phyloP scores from a whole-genome alignment of 2,113 vertebrate species.

The Brienomyrus brachyistius region DNA sequence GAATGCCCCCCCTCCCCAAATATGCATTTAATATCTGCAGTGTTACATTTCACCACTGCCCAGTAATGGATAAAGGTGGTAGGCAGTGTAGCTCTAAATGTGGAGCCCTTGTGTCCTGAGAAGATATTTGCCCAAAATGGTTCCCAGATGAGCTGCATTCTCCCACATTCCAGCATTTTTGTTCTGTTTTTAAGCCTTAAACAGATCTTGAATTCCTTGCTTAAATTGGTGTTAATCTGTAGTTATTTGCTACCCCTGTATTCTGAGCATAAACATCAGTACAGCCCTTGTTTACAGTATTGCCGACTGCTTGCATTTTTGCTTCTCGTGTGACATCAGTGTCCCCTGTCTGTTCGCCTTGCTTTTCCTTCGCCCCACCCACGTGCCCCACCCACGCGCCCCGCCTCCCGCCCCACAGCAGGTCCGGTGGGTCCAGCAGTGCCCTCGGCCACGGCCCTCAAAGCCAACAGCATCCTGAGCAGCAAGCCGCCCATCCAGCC shows the following conservation, averaged over 20 bases:
- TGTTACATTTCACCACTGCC: neutral
- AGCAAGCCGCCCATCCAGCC: constrained; percentile 73
- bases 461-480: constrained; percentile 54
- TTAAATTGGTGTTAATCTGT: neutral
- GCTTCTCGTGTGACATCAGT: neutral
- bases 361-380: neutral
- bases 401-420: neutral
- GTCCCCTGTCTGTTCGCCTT: neutral
- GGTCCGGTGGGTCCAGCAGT: constrained; percentile 24
- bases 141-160: neutral
- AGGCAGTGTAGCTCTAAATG: neutral
- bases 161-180: neutral
- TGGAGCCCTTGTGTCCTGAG: neutral
- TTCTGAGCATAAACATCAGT: neutral
- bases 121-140: neutral
- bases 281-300: neutral
- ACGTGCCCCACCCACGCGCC: no score
- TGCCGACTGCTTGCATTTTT: neutral
- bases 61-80: neutral
- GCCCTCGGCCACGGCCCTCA: constrained; percentile 35
- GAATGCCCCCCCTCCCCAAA: neutral
- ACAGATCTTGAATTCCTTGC: neutral
- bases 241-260: neutral
- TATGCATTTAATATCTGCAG: neutral
- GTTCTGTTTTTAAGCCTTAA: neutral